A percentile compares a stretch with the other conserved stretches of the same genome.
Evolutionary conservation across 2,797 vertebrate species (phyloP).

Genomic region (Sebastes matsubarae): DNA sequence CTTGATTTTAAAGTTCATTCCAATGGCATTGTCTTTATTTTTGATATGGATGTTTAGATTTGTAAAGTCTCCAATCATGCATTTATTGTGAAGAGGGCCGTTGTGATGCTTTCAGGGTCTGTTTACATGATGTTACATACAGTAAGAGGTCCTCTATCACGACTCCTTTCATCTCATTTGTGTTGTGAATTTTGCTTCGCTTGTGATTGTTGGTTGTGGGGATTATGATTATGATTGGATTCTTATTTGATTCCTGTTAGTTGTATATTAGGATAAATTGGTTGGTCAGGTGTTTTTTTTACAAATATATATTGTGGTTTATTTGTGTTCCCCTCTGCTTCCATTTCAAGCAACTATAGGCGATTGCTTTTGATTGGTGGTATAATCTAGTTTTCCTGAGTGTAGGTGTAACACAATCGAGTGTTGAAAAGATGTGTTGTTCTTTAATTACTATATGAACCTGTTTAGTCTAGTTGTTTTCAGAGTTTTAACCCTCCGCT

Average conservation of each 20-base stretch:
- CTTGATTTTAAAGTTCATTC: slow-evolving; percentile 31
- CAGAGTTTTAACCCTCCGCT: slow-evolving; percentile 42
- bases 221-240: slow-evolving; percentile 17
- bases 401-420: slow-evolving; percentile 37
- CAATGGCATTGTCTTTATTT: slow-evolving; percentile 68
- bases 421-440: slow-evolving; percentile 39
- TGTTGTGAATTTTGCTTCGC: slow-evolving; percentile 35
- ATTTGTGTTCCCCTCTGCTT: slow-evolving; percentile 29
- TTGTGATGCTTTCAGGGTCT: slow-evolving; percentile 36
- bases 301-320: slow-evolving; percentile 7
- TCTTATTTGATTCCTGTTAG: slow-evolving; percentile 12
- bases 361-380: slow-evolving; percentile 39
- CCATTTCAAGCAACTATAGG: slow-evolving; percentile 33
- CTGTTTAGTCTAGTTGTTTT: slow-evolving; percentile 21
- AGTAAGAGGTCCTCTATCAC: slow-evolving; percentile 4
- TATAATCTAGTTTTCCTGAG: slow-evolving; percentile 32
- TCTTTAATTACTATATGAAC: slow-evolving; percentile 38
- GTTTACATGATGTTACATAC: slow-evolving; percentile 26
- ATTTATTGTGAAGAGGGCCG: slow-evolving; percentile 27
- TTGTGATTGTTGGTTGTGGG: slow-evolving; percentile 37
- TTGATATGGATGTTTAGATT: slow-evolving; percentile 72
- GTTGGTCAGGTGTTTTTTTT: slow-evolving; percentile 1
- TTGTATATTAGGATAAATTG: slow-evolving; percentile 34
- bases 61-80: slow-evolving; percentile 17
- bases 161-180: slow-evolving; percentile 30